Conservation (phyloP, 2,888 invertebrate genomes). For the Lathronympha strigana region DNA sequence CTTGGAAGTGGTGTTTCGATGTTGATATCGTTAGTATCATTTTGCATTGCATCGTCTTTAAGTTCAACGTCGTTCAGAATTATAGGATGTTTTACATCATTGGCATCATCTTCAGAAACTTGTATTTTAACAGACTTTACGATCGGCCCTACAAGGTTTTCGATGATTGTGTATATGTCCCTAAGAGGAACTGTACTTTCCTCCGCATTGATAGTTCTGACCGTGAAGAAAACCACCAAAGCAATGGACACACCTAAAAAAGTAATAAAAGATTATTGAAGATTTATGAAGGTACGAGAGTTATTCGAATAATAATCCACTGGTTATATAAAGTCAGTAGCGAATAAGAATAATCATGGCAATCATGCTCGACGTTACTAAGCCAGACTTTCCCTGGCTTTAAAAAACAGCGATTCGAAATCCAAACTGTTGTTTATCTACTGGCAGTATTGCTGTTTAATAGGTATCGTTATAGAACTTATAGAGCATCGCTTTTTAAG, state of each 20-base stretch:
- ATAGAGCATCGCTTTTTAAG: too few relatives aligned
- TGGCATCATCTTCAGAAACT: slow-evolving; percentile 52
- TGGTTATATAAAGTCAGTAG: too few relatives aligned
- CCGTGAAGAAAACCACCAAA: not conserved
- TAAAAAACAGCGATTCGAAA: too few relatives aligned
- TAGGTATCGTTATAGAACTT: too few relatives aligned
- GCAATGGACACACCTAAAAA: slow-evolving; percentile 18
- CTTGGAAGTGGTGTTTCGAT: not conserved
- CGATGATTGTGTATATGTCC: slow-evolving; percentile 50
- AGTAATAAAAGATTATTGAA: not conserved
- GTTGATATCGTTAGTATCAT: not conserved
- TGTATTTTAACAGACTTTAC: slow-evolving; percentile 49
- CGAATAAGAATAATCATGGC: too few relatives aligned
- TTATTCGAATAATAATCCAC: too few relatives aligned
- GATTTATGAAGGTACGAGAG: not conserved
- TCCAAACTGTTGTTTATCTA: too few relatives aligned
- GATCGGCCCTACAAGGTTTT: slow-evolving; percentile 54
- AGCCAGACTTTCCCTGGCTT: too few relatives aligned
- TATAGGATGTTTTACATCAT: slow-evolving; percentile 42
- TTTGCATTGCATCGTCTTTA: slow-evolving; percentile 46
- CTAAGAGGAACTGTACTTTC: not conserved
- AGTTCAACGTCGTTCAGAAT: slow-evolving; percentile 53
- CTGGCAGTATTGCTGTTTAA: too few relatives aligned
- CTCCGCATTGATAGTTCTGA: slow-evolving; percentile 2
- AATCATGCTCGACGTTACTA: too few relatives aligned